These are phyloP conservation scores for Plumapathes pennacea DNA, from an alignment of 92 coral and sea anemone species.

Conservation along the genomic window DNA sequence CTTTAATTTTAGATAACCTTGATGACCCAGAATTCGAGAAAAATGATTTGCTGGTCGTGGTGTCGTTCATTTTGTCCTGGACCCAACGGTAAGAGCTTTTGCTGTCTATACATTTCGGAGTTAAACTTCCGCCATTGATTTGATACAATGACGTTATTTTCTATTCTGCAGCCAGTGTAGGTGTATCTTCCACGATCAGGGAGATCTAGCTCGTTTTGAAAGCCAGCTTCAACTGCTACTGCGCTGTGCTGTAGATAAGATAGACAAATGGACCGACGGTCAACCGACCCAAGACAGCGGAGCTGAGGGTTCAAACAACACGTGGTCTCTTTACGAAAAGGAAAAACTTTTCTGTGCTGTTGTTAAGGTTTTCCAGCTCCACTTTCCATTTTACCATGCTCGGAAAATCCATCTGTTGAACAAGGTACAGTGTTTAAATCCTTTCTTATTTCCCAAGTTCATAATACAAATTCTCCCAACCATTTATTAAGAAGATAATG, in stretches of 20 bases:
- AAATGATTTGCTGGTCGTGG: slow-evolving; percentile 75
- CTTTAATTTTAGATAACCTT: slow-evolving; percentile 63
- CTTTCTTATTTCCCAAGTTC: neutral
- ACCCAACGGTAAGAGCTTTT: slow-evolving; percentile 80
- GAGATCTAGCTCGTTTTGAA: slow-evolving; percentile 76
- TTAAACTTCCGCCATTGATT: neutral
- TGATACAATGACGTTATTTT: neutral
- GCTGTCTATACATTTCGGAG: neutral
- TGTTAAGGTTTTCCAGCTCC: slow-evolving; percentile 90
- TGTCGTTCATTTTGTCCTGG: slow-evolving; percentile 89
- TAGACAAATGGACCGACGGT: neutral
- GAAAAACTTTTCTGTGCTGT: slow-evolving; percentile 82
- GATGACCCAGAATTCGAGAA: slow-evolving; percentile 83
- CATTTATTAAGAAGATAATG: too few species aligned
- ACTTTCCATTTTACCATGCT: slow-evolving; percentile 93
- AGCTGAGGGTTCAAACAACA: slow-evolving; percentile 31
- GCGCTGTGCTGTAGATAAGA: slow-evolving; percentile 61
- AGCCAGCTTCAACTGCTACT: slow-evolving; percentile 74
- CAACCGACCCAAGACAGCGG: slow-evolving; percentile 1
- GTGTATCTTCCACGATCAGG: slow-evolving; percentile 89
- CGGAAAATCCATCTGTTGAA: slow-evolving; percentile 81
- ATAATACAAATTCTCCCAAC: too few species aligned
- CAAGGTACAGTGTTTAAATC: too few species aligned
- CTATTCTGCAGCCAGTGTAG: slow-evolving; percentile 78
- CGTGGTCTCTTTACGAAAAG: slow-evolving; percentile 69